Evolutionary conservation across 2,113 vertebrate species (phyloP).

Genomic region (Nycticryphes semicollaris): DNA sequence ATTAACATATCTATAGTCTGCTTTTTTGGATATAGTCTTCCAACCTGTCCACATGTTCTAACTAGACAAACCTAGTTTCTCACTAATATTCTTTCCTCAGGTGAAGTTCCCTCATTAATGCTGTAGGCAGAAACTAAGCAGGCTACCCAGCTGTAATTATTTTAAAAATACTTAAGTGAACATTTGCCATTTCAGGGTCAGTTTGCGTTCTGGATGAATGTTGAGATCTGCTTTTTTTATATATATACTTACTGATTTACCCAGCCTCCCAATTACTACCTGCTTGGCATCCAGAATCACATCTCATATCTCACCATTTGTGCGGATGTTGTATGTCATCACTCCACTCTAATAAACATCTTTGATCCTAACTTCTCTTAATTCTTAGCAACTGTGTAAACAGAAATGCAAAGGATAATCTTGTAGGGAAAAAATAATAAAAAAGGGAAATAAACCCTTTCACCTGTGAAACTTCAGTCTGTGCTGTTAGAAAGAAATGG

Average conservation of each 20-base stretch:
- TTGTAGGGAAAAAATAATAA: neutral
- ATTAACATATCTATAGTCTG: neutral
- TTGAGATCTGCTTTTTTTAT: neutral
- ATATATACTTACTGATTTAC: neutral
- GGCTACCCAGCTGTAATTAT: neutral
- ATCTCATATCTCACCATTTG: conserved; percentile 4
- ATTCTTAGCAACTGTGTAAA: conserved; percentile 53
- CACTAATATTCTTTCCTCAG: neutral
- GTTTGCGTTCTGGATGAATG: neutral
- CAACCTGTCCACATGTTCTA: neutral
- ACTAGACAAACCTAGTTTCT: neutral
- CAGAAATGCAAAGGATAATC: neutral
- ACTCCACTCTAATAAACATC: neutral
- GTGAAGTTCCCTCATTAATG: neutral
- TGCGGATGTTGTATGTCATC: neutral
- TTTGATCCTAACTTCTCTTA: neutral
- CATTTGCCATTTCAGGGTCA: neutral
- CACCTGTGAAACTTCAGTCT: conserved; percentile 37
- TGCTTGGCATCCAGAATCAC: neutral
- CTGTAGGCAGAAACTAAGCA: neutral
- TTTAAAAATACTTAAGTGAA: neutral
- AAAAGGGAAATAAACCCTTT: conserved; percentile 24
- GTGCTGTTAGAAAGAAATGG: conserved; percentile 28
- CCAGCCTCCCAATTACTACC: neutral
- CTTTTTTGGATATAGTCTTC: neutral